Evolutionary conservation across 2,113 vertebrate species (phyloP).

Genomic region (Indicator indicator): DNA sequence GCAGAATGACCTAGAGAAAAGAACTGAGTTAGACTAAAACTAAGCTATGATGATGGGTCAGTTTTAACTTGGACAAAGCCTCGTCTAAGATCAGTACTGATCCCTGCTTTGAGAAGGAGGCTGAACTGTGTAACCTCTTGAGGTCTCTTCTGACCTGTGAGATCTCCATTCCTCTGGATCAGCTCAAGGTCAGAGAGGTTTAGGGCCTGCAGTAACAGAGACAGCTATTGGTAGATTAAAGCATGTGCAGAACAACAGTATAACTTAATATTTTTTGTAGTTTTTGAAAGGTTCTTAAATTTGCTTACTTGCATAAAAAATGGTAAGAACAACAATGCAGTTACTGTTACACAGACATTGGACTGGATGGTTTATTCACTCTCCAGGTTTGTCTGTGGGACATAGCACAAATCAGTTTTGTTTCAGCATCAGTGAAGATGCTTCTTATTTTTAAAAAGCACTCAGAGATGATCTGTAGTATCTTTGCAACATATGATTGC

Average conservation of each 20-base stretch:
- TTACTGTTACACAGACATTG: background rate
- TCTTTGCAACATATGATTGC: background rate
- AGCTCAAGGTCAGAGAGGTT: background rate
- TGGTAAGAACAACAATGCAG: background rate
- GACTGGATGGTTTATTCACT: background rate
- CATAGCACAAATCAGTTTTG: background rate
- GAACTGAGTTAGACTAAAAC: background rate
- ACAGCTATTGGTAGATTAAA: background rate
- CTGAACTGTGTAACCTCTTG: background rate
- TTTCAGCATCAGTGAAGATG: background rate
- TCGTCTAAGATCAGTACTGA: background rate
- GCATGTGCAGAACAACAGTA: background rate
- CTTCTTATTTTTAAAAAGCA: slow-evolving; percentile 17
- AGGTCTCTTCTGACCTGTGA: background rate
- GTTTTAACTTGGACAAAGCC: background rate
- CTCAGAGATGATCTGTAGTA: background rate
- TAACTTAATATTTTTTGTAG: background rate
- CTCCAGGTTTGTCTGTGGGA: background rate
- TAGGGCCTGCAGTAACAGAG: background rate
- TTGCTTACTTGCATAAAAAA: background rate
- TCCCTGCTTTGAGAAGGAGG: background rate
- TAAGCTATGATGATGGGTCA: background rate
- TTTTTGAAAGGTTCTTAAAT: background rate
- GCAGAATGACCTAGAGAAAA: background rate
- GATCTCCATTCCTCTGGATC: background rate